Conservation (phyloP, 1,140 invertebrate genomes). For the Trachymyrmex septentrionalis region DNA sequence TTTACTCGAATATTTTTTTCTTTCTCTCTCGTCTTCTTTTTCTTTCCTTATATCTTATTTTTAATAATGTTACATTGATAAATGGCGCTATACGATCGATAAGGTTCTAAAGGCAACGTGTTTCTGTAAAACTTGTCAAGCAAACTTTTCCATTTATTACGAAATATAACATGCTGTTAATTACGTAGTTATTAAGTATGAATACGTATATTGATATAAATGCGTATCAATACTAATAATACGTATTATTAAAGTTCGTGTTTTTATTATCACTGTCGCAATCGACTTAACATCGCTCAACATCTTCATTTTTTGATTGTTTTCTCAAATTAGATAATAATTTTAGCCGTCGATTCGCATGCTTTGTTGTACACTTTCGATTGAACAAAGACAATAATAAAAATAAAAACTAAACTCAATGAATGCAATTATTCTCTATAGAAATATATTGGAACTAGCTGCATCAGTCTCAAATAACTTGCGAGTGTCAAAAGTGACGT, state of each 20-base stretch:
- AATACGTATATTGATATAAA: background rate
- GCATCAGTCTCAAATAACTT: background rate
- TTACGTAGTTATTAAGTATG: background rate
- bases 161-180: background rate
- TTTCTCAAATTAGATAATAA: background rate
- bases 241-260: background rate
- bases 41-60: background rate
- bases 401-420: background rate
- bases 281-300: background rate
- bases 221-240: conserved; percentile 26
- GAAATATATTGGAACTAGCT: background rate
- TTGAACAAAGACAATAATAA: conserved; percentile 60
- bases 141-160: background rate
- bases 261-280: background rate
- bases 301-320: background rate
- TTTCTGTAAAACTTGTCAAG: background rate
- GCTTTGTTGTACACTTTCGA: conserved; percentile 39
- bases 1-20: conserved; percentile 18
- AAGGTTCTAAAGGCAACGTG: background rate
- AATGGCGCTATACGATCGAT: background rate
- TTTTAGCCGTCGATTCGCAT: background rate
- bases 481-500: background rate
- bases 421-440: background rate
- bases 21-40: conserved; percentile 14
- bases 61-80: conserved; percentile 14